Base-by-base conservation (phyloP, 2,113 vertebrate species). In the Struthidea cinerea region DNA sequence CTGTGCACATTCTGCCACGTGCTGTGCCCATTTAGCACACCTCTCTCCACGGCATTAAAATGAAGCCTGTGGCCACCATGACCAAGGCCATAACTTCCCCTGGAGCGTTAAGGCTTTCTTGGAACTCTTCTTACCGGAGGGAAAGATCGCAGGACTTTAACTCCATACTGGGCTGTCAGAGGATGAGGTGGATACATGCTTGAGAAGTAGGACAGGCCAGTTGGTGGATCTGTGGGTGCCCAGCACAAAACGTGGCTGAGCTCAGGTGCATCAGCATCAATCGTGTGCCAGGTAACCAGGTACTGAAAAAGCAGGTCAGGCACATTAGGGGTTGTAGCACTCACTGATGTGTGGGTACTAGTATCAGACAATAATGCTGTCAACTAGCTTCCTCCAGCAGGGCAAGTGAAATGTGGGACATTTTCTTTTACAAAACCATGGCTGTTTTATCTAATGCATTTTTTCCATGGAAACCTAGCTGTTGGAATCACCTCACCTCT, bases 151-250 rank as follows among this genome's bases (percentile, higher is more conserved):
- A 99, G 98, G 65, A 99, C 99, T 98, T 99, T 99, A 78, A 99
- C 99, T 8, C 99, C 99, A 0, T 99, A 99, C 94, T 99, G 99
- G 2, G 99, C 99, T 1, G 99, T 99, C 90, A 99, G 98, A 4
- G 99, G 99, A 96, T 99, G 99, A 11, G 99, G 99, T 1, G 99
- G 99, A 76, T 99, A 99, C 98, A 99, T 98, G 98, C 99, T 99
- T 81, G 99, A 99, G 97, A 99, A 99, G 97, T 99, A 99, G 50
- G 99, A 99, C n/a, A 99, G 98, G 76, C 99, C 99, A 0, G 99
- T 99, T 18, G 99, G 99, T 3, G 99, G 99, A 95, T 99, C 99
- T 5, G 98, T 99, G 1, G 99, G 98, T 4, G 99, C 99, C 99
- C 99, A 99, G 96, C 98, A 99, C 33, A 99, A 97, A 73, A 99